phyloP scores from a whole-genome alignment of 2,888 invertebrate species.

The Blera fallax region DNA sequence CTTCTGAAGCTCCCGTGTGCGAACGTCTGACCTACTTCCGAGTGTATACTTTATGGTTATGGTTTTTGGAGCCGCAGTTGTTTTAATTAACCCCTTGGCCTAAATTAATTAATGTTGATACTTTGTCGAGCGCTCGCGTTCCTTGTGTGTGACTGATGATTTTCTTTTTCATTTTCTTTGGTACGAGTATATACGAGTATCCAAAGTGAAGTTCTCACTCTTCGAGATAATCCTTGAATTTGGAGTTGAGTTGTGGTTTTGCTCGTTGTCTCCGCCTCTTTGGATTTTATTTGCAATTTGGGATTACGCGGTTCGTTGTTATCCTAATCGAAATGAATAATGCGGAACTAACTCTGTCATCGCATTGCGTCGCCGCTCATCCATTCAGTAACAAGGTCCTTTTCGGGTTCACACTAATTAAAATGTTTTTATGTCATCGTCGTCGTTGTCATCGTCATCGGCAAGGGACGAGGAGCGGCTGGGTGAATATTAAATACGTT shows the following conservation, averaged over 20 bases:
- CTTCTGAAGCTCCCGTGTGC: slow-evolving; percentile 19
- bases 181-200: neutral
- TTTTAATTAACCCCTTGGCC: slow-evolving; percentile 72
- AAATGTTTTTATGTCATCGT: slow-evolving; percentile 67
- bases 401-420: slow-evolving; percentile 61
- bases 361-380: slow-evolving; percentile 48
- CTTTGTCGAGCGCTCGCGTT: slow-evolving; percentile 36
- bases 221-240: neutral
- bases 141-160: slow-evolving; percentile 10
- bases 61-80: slow-evolving; percentile 69
- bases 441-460: slow-evolving; percentile 7
- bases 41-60: slow-evolving; percentile 68
- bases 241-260: neutral
- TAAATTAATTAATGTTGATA: slow-evolving; percentile 70
- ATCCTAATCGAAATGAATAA: slow-evolving; percentile 71
- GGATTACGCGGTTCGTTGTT: slow-evolving; percentile 51
- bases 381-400: slow-evolving; percentile 65
- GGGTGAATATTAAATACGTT: slow-evolving; percentile 60
- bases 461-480: slow-evolving; percentile 5
- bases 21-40: slow-evolving; percentile 67
- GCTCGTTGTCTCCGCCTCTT: neutral
- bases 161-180: slow-evolving; percentile 14
- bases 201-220: neutral
- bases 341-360: slow-evolving; percentile 63
- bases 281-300: slow-evolving; percentile 68